phyloP scores from a whole-genome alignment of 2,113 vertebrate genomes.

The Pseudois nayaur region DNA sequence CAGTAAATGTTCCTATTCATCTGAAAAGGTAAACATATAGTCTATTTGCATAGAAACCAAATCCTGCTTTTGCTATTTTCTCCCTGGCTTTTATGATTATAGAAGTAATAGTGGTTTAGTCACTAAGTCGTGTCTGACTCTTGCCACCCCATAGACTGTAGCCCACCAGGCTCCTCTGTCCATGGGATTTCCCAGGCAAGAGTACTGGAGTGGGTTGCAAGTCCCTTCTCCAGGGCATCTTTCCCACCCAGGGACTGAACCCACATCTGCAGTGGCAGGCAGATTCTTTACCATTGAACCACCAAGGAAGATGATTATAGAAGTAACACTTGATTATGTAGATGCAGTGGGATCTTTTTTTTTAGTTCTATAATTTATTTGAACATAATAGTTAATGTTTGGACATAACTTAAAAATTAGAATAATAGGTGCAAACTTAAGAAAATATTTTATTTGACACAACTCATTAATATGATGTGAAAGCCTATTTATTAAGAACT shows the following conservation, averaged over 20 bases:
- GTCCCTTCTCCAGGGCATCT: neutral
- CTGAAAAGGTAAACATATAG: neutral
- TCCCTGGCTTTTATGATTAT: neutral
- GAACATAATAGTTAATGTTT: neutral
- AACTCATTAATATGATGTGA: neutral
- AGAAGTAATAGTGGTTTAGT: neutral
- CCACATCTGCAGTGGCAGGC: neutral
- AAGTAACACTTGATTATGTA: neutral
- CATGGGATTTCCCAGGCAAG: neutral
- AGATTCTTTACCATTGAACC: neutral
- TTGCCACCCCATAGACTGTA: neutral
- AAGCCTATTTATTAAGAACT: neutral
- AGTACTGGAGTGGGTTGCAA: neutral
- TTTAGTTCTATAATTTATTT: neutral
- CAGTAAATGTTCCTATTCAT: neutral
- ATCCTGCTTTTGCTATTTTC: neutral
- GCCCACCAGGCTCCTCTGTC: neutral
- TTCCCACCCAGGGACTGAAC: neutral
- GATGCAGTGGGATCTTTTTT: neutral
- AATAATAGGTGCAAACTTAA: neutral
- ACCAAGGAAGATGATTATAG: neutral
- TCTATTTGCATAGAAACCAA: neutral
- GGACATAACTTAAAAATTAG: neutral
- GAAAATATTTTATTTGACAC: neutral
- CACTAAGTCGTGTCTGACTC: neutral